Evolutionary conservation across 2,113 vertebrate species (phyloP).

Genomic region (Circaetus gallicus): DNA sequence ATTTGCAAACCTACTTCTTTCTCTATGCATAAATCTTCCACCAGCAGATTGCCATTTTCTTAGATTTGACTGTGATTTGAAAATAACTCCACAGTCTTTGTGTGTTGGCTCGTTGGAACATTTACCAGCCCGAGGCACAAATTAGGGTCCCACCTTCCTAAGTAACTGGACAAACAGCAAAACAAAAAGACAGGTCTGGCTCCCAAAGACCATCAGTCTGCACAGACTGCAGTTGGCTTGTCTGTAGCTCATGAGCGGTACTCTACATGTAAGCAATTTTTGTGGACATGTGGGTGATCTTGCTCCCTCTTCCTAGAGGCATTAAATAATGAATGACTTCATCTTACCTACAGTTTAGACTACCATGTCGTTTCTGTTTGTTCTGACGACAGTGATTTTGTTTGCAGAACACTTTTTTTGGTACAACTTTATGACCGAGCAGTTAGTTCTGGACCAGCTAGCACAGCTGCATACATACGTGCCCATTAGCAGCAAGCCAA

Average conservation of each 20-base stretch:
- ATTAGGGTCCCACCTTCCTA: not conserved
- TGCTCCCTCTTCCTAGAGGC: not conserved
- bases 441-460: not conserved
- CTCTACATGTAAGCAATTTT: not conserved
- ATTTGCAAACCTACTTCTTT: not conserved
- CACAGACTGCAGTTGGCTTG: not conserved
- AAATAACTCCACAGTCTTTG: not conserved
- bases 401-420: not conserved
- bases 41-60: not conserved
- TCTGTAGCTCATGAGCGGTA: rapidly evolving
- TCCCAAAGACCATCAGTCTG: not conserved
- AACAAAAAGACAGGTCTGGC: not conserved
- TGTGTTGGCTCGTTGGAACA: not conserved
- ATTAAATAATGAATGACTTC: not conserved
- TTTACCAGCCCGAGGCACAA: rapidly evolving
- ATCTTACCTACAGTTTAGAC: not conserved
- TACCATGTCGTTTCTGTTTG: not conserved
- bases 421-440: not conserved
- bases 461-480: not conserved
- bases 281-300: not conserved
- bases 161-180: not conserved
- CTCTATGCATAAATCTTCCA: not conserved
- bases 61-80: not conserved
- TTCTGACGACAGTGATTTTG: not conserved
- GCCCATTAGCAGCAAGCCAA: not conserved